Conservation (phyloP, 1,140 invertebrate genomes). For the Pogonomyrmex barbatus region DNA sequence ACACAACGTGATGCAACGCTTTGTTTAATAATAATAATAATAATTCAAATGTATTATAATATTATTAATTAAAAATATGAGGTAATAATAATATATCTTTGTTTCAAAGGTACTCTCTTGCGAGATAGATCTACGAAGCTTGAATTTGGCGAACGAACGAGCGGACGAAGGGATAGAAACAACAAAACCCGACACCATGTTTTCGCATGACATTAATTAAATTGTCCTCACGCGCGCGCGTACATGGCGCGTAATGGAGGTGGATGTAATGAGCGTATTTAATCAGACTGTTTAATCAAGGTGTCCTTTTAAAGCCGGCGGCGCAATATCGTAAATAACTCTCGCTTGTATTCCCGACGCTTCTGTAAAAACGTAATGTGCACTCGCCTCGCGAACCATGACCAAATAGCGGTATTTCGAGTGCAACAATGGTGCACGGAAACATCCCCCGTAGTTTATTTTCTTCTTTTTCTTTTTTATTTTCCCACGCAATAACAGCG, state of each 20-base stretch:
- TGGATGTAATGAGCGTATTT: conserved; percentile 59
- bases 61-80: not conserved
- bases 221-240: conserved; percentile 41
- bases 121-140: conserved; percentile 25
- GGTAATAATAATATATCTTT: not conserved
- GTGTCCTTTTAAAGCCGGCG: conserved; percentile 47
- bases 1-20: not conserved
- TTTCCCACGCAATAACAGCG: not conserved
- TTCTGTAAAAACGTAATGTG: conserved; percentile 47
- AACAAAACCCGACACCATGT: conserved; percentile 52
- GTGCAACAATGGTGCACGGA: conserved; percentile 11
- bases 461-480: conserved; percentile 26
- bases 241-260: conserved; percentile 35
- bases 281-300: conserved; percentile 61
- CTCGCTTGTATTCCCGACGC: conserved; percentile 23
- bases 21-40: conserved; percentile 1
- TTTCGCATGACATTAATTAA: conserved; percentile 60
- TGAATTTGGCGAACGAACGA: conserved; percentile 36
- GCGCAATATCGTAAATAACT: conserved; percentile 57
- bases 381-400: conserved; percentile 12
- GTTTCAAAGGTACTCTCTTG: not conserved
- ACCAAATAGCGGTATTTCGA: conserved; percentile 33
- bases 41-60: not conserved
- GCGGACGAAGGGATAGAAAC: not conserved
- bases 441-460: not conserved